Percentiles rank a stretch among this genome's conserved stretches.
These are phyloP conservation scores for Eulithis prunata DNA, from an alignment of 2,888 invertebrate genomes.

Conservation along the genomic window DNA sequence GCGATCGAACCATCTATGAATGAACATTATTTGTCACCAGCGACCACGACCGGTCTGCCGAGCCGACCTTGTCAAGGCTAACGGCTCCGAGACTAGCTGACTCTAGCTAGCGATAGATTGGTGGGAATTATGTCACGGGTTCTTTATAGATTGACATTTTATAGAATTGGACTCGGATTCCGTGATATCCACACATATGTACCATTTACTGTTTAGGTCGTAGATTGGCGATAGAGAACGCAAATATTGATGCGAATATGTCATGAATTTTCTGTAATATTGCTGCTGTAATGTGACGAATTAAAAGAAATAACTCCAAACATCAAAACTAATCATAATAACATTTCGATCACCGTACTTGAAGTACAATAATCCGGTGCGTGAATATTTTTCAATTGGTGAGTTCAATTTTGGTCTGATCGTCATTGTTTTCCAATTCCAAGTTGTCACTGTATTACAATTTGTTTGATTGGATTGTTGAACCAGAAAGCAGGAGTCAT, in stretches of 20 bases:
- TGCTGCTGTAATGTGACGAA: too few relatives aligned
- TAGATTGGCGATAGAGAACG: neutral
- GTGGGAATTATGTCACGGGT: conserved; percentile 36
- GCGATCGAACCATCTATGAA: conserved; percentile 30
- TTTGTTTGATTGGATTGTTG: too few relatives aligned
- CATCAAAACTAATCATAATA: too few relatives aligned
- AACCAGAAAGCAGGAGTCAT: conserved; percentile 12
- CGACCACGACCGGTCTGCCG: conserved; percentile 42
- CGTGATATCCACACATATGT: neutral
- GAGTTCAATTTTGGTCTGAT: too few relatives aligned
- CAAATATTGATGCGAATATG: neutral
- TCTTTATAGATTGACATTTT: conserved; percentile 23
- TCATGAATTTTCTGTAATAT: too few relatives aligned
- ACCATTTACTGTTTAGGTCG: neutral
- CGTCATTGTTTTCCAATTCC: neutral
- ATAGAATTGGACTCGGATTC: conserved; percentile 1
- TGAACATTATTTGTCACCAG: conserved; percentile 40
- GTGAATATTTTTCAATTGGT: too few relatives aligned
- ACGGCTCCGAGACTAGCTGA: conserved; percentile 41
- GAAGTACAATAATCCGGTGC: too few relatives aligned
- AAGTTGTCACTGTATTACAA: neutral
- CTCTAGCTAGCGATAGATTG: conserved; percentile 13
- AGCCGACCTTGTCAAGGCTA: conserved; percentile 68
- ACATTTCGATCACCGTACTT: too few relatives aligned
- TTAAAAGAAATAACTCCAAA: too few relatives aligned